Base-by-base conservation (phyloP, 2,113 vertebrate species). In the Lutjanus erythropterus region DNA sequence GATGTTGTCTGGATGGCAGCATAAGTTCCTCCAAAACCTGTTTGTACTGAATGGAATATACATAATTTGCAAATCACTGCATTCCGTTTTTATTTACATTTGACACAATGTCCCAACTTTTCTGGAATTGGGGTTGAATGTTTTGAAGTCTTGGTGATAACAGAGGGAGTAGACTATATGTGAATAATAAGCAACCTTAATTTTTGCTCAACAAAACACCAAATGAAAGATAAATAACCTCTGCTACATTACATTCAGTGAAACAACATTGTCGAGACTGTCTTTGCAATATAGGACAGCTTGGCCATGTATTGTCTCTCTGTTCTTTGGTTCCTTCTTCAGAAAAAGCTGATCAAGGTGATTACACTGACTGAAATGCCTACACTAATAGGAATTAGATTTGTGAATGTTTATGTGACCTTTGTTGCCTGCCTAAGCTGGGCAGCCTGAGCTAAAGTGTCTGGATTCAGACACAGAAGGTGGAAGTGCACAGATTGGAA, bases 381-480 rank as follows among this genome's bases (percentile, higher is more conserved):
- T 41, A 3, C 53, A 49, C 11, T 1, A 19, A 18, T 0, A 35
- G 6, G 1, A 39, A n/a, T 35, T 23, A n/a, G 9, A 60, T 60
- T 35, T 73, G n/a, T 56, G 14, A 70, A 52, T 56, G 35, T 41
- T 64, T 7, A 16, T 27, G 41, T 59, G 44, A 78, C 67, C 61
- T 41, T 19, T 39, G 59, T 19, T 31, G 49, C 23, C 52, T 33
- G 18, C 1, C 0, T 69, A 41, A 18, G 52, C 47, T 15, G 0
- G 14, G 18, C 18, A 50, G 76, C 1, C 66, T 68, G 68, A 82
- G 56, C 39, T 56, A 5, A 49, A 53, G 71, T 72, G 70, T 73
- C 41, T 16, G 21, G 15, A 64, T 78, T 53, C 1, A n/a, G 42
- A 31, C 71, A 47, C 70, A 84, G 71, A 82, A 61, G 70, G 46